Evolutionary conservation across 2,113 vertebrate genomes (phyloP), one percentile per base, ranked within the genome.

Genomic region (Harpagus bidentatus): DNA sequence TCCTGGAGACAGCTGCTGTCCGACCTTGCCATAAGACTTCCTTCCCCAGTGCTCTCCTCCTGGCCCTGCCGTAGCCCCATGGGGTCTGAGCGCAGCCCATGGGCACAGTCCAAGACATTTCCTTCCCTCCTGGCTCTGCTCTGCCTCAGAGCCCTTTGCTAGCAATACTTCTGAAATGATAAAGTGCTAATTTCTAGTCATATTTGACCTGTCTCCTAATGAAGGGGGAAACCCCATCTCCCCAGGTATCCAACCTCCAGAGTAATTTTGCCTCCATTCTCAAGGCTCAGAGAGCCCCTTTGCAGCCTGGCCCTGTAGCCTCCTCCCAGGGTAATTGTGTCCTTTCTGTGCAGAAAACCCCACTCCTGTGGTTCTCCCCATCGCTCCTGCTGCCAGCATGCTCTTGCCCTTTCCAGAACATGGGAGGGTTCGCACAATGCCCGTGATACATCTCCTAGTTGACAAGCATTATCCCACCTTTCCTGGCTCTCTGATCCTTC

Each of bases 1-100:
- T 96, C 93, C 95, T 95, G 87, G 52, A 92, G 92, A 88, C 88
- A 93, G 86, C 93, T 97, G 96, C 88, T 96, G 67, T 93, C 78
- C 81, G 81, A 95, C 82, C 95, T 94, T 95, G 81, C 66, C 0
- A 0, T 90, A 82, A 91, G 74, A 96, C 94, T 97, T 97, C 96
- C 95, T 97, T 96, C 94, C 86, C 89, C 70, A 55, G 14, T 1
- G 8, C 77, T 91, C 48, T 95, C 78, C 82, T 96, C 26, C 58
- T 43, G 53, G 79, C 82, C 48, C 82, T 92, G 52, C 58, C 0
- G 0, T n/a, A 88, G 91, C 42, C 81, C 91, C 48, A 2, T 61
- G 92, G 81, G 86, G 77, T 93, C 94, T 78, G 63, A 92, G 38
- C 52, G 55, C 92, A 92, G 82, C 59, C 80, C 5, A 1, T 92